These are phyloP conservation scores for Eulimnadia texana DNA, from an alignment of 1,140 invertebrate genomes.

Conservation along the genomic window DNA sequence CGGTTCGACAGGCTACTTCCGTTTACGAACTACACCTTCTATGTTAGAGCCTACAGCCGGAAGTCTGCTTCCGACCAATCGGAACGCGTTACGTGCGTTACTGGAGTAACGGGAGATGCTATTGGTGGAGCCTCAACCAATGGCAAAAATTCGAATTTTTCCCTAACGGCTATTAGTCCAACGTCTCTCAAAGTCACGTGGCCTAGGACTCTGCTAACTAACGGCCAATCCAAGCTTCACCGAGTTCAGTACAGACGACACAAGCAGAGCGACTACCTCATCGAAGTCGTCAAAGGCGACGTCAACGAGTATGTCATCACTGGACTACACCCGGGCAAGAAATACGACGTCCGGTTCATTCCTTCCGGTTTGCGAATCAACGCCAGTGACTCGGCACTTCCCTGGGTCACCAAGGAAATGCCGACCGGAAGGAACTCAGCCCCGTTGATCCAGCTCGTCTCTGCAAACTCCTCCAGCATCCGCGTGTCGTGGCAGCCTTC, in stretches of 20 bases:
- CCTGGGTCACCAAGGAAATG: slow-evolving; percentile 38
- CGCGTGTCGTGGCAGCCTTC: slow-evolving; percentile 5
- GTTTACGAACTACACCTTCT: slow-evolving; percentile 51
- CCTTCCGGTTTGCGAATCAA: slow-evolving; percentile 37
- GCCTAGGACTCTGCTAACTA: slow-evolving; percentile 38
- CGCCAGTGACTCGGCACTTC: slow-evolving; percentile 32
- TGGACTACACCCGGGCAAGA: slow-evolving; percentile 36
- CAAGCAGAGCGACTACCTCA: slow-evolving; percentile 32
- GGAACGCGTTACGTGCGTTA: slow-evolving; percentile 23
- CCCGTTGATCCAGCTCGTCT: slow-evolving; percentile 26
- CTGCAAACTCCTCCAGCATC: background rate
- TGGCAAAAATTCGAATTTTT: slow-evolving; percentile 37
- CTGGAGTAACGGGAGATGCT: background rate
- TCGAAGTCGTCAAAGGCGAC: slow-evolving; percentile 31
- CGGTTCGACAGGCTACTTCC: slow-evolving; percentile 39
- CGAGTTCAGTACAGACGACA: slow-evolving; percentile 43
- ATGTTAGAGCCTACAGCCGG: slow-evolving; percentile 43
- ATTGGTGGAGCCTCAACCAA: background rate
- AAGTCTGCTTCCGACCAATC: slow-evolving; percentile 45
- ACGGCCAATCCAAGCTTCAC: slow-evolving; percentile 41
- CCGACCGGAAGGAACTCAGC: slow-evolving; percentile 24
- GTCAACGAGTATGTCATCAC: slow-evolving; percentile 34
- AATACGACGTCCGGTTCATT: slow-evolving; percentile 42
- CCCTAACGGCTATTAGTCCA: slow-evolving; percentile 33
- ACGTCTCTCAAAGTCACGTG: slow-evolving; percentile 42